Conservation (phyloP, 2,797 vertebrate genomes). For the Cyprinella venusta region DNA sequence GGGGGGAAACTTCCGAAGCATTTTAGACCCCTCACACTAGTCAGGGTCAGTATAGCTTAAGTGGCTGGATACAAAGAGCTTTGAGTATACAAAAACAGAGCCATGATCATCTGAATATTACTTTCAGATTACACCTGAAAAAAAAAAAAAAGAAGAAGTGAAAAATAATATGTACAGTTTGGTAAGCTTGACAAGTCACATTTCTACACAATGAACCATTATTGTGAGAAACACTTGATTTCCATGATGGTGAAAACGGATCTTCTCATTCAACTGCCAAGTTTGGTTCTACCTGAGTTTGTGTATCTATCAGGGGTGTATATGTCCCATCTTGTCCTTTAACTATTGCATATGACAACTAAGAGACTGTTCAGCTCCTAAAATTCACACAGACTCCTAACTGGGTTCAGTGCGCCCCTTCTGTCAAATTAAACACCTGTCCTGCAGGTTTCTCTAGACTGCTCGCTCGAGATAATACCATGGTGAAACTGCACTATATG, state of each 20-base stretch:
- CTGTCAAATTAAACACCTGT: constrained; percentile 56
- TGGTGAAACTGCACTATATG: constrained; percentile 27
- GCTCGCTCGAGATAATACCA: constrained; percentile 38
- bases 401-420: constrained; percentile 17
- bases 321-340: constrained; percentile 60
- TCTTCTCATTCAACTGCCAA: constrained; percentile 49
- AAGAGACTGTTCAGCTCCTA: constrained; percentile 25
- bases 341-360: constrained; percentile 60
- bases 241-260: constrained; percentile 42
- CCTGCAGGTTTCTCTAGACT: constrained; percentile 63
- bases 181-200: constrained; percentile 64
- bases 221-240: constrained; percentile 52
- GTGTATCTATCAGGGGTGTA: constrained; percentile 60
- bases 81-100: constrained; percentile 61
- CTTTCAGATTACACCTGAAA: constrained; percentile 68
- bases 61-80: constrained; percentile 60
- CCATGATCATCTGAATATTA: constrained; percentile 61
- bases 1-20: constrained; percentile 39
- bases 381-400: constrained; percentile 37
- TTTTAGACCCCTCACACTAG: constrained; percentile 63
- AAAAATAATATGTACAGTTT: constrained; percentile 47
- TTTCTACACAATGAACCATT: constrained; percentile 42
- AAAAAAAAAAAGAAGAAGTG: constrained; percentile 50
- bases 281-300: constrained; percentile 62
- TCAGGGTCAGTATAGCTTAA: constrained; percentile 70